A percentile compares a stretch with the other conserved stretches of the same genome.
Conservation (phyloP, 2,113 vertebrate species). For the Ptychochromis oligacanthus region DNA sequence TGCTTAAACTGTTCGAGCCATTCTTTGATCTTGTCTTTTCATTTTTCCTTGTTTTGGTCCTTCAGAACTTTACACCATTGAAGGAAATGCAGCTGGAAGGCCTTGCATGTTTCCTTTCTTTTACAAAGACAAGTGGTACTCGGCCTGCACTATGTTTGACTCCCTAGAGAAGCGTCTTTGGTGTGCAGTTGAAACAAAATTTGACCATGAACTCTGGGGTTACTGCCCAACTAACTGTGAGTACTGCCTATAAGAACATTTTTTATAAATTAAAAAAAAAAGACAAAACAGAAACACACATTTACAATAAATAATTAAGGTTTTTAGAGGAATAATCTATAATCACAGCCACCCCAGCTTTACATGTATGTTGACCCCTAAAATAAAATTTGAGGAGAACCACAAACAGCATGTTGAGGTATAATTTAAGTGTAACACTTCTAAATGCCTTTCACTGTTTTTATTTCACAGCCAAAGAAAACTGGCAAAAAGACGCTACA, state of each 20-base stretch:
- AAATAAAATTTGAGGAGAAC: not conserved
- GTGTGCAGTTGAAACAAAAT: conserved; percentile 85
- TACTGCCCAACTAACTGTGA: conserved; percentile 88
- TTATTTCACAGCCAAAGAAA: conserved; percentile 53
- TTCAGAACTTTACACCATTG: conserved; percentile 85
- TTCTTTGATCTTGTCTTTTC: conserved; percentile 33
- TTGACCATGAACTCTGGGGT: conserved; percentile 80
- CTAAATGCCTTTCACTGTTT: not conserved
- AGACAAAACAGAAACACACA: too few species aligned
- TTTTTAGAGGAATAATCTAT: not conserved
- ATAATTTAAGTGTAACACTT: accelerated
- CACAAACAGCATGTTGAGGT: accelerated
- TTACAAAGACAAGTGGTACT: conserved; percentile 83
- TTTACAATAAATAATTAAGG: not conserved
- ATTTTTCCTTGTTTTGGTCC: not conserved
- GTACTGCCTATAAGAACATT: conserved; percentile 30
- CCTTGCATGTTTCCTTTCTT: conserved; percentile 91
- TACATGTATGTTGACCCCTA: not conserved
- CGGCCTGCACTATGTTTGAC: conserved; percentile 81
- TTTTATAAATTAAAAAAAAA: too few species aligned
- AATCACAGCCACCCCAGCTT: not conserved
- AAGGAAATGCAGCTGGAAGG: conserved; percentile 85
- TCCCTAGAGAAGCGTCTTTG: conserved; percentile 71
- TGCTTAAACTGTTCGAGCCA: not conserved
- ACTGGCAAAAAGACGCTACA: conserved; percentile 83